Percentiles rank a stretch among this genome's conserved stretches.
These are phyloP conservation scores for Prosapia bicincta DNA, from an alignment of 2,888 invertebrate species.

Conservation along the genomic window DNA sequence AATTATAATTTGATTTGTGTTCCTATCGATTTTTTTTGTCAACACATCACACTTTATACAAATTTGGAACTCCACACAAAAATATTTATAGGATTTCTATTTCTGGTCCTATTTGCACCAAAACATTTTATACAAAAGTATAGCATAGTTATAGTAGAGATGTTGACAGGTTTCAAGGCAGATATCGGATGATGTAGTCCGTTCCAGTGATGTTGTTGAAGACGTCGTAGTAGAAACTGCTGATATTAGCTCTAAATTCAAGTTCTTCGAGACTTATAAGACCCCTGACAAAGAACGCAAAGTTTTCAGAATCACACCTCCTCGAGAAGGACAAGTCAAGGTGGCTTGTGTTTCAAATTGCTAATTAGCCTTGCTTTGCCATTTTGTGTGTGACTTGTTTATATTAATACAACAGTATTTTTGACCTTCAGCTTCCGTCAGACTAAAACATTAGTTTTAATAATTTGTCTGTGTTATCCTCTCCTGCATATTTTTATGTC, in stretches of 20 bases:
- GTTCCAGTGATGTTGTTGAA: slow-evolving; percentile 67
- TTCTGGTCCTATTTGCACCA: too few relatives aligned
- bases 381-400: slow-evolving; percentile 6
- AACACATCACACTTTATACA: too few relatives aligned
- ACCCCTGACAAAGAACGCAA: slow-evolving; percentile 65
- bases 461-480: background rate
- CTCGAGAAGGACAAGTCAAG: slow-evolving; percentile 72
- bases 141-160: slow-evolving; percentile 6
- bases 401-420: background rate
- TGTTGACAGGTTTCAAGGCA: slow-evolving; percentile 47
- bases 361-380: slow-evolving; percentile 30
- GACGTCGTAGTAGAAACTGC: slow-evolving; percentile 77
- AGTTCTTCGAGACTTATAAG: slow-evolving; percentile 86
- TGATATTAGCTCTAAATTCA: slow-evolving; percentile 81
- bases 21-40: too few relatives aligned
- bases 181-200: slow-evolving; percentile 66
- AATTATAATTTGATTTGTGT: too few relatives aligned
- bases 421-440: background rate
- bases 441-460: background rate
- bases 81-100: too few relatives aligned
- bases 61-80: too few relatives aligned
- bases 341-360: slow-evolving; percentile 42
- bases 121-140: too few relatives aligned
- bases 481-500: background rate
- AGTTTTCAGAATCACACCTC: slow-evolving; percentile 85